These are phyloP conservation scores for Gnatocerus cornutus DNA, from an alignment of 2,888 invertebrate species.

Conservation along the genomic window DNA sequence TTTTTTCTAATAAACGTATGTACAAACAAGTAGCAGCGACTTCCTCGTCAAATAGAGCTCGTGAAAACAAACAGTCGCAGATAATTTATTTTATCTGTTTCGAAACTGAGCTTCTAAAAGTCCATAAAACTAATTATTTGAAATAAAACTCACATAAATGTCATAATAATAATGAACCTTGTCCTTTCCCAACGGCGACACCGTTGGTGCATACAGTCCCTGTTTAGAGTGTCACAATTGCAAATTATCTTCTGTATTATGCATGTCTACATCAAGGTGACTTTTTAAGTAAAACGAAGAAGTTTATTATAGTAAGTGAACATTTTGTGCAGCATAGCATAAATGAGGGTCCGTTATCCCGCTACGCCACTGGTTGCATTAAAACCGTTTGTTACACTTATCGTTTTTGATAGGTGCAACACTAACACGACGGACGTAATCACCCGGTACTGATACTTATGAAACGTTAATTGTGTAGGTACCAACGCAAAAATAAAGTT, in stretches of 20 bases:
- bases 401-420: constrained; percentile 45
- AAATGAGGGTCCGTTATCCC: constrained; percentile 4
- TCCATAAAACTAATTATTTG: constrained; percentile 22
- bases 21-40: not conserved
- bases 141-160: constrained; percentile 30
- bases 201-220: constrained; percentile 19
- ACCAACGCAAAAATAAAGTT: constrained; percentile 36
- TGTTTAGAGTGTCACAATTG: constrained; percentile 4
- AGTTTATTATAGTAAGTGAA: constrained; percentile 3
- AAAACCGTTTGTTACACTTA: constrained; percentile 47
- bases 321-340: constrained; percentile 13
- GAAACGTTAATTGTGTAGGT: constrained; percentile 48
- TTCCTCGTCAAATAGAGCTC: not conserved
- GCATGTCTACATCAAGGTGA: constrained; percentile 1
- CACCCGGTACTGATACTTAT: constrained; percentile 45
- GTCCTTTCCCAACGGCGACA: constrained; percentile 29
- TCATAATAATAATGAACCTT: constrained; percentile 32
- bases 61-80: constrained; percentile 2
- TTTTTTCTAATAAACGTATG: constrained; percentile 1
- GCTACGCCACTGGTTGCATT: constrained; percentile 41
- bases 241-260: constrained; percentile 7
- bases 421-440: constrained; percentile 40
- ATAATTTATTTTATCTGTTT: not conserved
- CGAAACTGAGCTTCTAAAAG: constrained; percentile 2
- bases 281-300: not conserved